Evolutionary conservation across 2,888 invertebrate genomes (phyloP).

Genomic region (Archips crataeganus): DNA sequence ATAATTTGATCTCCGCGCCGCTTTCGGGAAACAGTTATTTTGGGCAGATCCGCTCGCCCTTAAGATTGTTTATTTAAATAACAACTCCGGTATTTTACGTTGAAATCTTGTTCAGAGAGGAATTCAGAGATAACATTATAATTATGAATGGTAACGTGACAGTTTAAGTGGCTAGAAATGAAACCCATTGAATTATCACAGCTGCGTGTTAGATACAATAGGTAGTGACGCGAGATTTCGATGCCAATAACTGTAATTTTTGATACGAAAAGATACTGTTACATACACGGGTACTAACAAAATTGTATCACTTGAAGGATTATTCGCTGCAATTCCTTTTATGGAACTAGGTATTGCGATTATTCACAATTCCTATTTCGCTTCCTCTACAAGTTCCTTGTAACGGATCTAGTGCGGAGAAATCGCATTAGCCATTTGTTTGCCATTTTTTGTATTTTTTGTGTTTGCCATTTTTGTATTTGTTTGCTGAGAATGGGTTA

Average conservation of each 20-base stretch:
- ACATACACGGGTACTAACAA: no score
- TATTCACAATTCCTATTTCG: no score
- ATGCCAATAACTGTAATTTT: background rate
- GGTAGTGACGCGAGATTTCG: background rate
- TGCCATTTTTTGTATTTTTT: no score
- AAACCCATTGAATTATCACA: background rate
- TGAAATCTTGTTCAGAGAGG: constrained; percentile 15
- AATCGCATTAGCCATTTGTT: no score
- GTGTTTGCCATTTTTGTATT: no score
- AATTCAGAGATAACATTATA: constrained; percentile 7
- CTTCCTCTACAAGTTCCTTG: no score
- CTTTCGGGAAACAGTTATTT: constrained; percentile 40
- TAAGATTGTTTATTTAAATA: constrained; percentile 38
- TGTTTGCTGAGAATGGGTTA: no score
- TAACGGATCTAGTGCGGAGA: no score
- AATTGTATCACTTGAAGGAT: no score
- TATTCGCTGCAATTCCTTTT: no score
- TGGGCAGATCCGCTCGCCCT: constrained; percentile 34
- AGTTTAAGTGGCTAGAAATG: background rate
- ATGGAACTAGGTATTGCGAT: no score
- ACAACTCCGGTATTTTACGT: constrained; percentile 26
- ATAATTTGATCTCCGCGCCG: constrained; percentile 20
- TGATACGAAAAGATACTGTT: no score
- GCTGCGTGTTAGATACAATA: background rate
- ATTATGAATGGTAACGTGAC: constrained; percentile 5